Evolutionary conservation across 2,888 invertebrate genomes (phyloP), one percentile per base, ranked within the genome.

Genomic region (Tachystola acroxantha): DNA sequence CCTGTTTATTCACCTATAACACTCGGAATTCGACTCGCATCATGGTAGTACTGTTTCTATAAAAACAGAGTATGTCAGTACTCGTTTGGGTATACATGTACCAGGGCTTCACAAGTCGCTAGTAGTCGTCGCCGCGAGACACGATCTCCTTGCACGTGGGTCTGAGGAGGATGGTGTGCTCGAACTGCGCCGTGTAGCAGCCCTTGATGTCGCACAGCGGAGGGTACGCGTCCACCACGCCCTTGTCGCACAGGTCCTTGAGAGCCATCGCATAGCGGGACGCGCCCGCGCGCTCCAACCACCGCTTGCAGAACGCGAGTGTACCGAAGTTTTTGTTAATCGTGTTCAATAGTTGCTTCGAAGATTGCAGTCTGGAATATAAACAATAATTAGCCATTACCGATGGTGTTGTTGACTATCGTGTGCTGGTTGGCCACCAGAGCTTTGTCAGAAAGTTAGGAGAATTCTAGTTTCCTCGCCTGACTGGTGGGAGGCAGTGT

Each of bases 81-180:
- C 16, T 6, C 16, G 16, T 6, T 16, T 16, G 16, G 16, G 16
- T 6, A 3, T 3, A 16, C 4, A 2, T 2, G 6, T 7, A 7
- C 12, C 19, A 12, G 31, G n/a, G 7, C 20, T 16, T 10, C 2
- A 35, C n/a, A 10, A 9, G 36, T 32, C 34, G 45, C 89, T 89
- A 97, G 78, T 98, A 99, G 78, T 99, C 99, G 46, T 95, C 94
- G 19, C 99, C 99, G 44, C 99, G 93, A 14, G 97, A 98, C 32
- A 99, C 93, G 13, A 99, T 92, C 81, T 99, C 99, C 81, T 99
- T 99, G 88, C 98, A 99, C 0, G 98, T 98, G 27, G 99, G 99
- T 59, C 99, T 90, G 47, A 99, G 88, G 53, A 99, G 92, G 61
- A 99, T 94, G 3, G 99, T 99, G 81, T 99, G 99, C 73, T 99